Base-by-base conservation (phyloP, 2,888 invertebrate species). In the Scaptomyza reducta region DNA sequence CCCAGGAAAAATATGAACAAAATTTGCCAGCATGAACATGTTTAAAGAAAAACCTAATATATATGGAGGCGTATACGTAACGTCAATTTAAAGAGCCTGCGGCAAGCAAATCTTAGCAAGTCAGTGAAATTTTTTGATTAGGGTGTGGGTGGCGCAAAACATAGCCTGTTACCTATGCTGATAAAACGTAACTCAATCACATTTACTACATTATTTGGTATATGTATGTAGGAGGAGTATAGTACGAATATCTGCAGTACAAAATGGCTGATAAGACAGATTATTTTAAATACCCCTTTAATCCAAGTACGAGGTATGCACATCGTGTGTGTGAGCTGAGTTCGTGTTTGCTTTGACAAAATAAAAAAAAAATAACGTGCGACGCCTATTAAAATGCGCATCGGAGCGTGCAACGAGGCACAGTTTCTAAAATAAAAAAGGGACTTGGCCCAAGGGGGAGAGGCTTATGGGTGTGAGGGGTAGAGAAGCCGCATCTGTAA, bases 81-180 rank as follows among this genome's bases (percentile, higher is more conserved):
- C 66, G 79, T 60, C 79, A 61, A 81, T 81, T 78, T 78, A 67
- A 79, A 61, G 74, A 66, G 68, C 76, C 71, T 25, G 56, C 58
- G 51, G 71, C 61, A 54, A 66, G 27, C 51, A 61, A 51, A 60
- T 55, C 62, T 53, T 33, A 72, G 55, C 27, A 2, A 22, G 0
- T 22, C 0, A 22, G 5, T 5, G 27, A 27, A 22, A 4, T 22
- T 27, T 7, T 6, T 27, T 27, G 27, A 27, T 27, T 25, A 25
- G 3, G 27, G 0, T 27, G 7, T 27, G 22, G 27, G 27, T 27
- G 27, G 5, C 27, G 7, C 3, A 29, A 27, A n/a, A 14, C 11
- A 44, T 22, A 6, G 9, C 6, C 18, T 41, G 18, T 13, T 10
- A 6, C 25, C 6, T 14, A 14, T 14, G 6, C 27, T 22, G 6